phyloP scores from a whole-genome alignment of 2,888 invertebrate species.

The Drosophila villosipedis region DNA sequence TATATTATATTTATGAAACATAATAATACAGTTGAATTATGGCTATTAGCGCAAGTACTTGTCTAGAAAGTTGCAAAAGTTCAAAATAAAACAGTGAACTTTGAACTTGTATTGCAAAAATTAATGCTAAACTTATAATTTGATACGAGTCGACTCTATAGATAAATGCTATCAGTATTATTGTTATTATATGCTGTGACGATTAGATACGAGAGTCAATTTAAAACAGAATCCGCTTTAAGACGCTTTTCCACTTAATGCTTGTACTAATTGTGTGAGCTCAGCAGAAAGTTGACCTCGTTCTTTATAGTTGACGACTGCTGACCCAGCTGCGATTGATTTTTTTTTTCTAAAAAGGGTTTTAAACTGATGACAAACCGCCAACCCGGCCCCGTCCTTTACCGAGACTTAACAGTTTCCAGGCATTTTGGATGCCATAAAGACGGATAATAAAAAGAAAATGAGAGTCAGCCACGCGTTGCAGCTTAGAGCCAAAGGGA shows the following conservation, averaged over 20 bases:
- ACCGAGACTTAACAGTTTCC: constrained; percentile 24
- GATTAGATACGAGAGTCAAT: neutral
- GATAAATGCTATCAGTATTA: neutral
- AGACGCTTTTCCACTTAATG: neutral
- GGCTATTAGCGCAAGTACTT: neutral
- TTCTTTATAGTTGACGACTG: constrained; percentile 14
- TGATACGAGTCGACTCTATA: neutral
- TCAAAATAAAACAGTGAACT: neutral
- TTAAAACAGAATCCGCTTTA: neutral
- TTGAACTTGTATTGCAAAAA: neutral
- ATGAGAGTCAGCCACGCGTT: constrained; percentile 74
- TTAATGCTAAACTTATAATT: neutral
- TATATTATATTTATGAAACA: neutral
- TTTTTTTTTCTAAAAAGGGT: constrained; percentile 45
- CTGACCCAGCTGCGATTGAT: constrained; percentile 57
- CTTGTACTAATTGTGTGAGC: constrained; percentile 41
- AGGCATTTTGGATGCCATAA: constrained; percentile 64
- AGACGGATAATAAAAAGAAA: constrained; percentile 59
- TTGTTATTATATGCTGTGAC: neutral
- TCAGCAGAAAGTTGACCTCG: constrained; percentile 46
- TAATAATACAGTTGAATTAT: neutral
- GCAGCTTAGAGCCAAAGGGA: constrained; percentile 68
- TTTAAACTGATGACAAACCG: constrained; percentile 3
- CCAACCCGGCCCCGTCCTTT: too few relatives aligned
- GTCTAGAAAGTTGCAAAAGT: constrained; percentile 17